Base-by-base conservation (phyloP, 2,888 invertebrate species). In the Harpalus rubripes region DNA sequence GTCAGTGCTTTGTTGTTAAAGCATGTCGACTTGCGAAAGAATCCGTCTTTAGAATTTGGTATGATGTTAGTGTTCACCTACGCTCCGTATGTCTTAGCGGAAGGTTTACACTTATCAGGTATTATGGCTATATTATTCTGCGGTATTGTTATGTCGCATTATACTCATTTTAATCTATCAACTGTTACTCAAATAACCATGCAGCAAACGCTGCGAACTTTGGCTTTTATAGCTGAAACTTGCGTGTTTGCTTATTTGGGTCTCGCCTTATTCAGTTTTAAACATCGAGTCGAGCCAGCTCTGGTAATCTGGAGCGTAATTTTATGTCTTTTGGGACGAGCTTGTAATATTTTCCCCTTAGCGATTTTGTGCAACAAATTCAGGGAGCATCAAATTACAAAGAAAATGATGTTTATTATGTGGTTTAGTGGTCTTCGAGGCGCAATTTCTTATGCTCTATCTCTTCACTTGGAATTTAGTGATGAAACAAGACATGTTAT, bases 71-170 rank as follows among this genome's bases (percentile, higher is more conserved):
- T 99, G 63, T 99, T 99, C 90, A 98, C 99, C 1, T 99, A 99
- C 92, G 97, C 98, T 7, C 99, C 99, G 0, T 99, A 99, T 92
- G 99, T 98, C 1, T 92, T 99, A 84, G 99, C 99, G 59, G 99
- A 99, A 92, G 99, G 79, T 44, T 39, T 91, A 72, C 91, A 91
- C 87, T 86, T 94, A 91, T 88, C 92, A 95, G 98, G 99, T 86
- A 99, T 99, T 85, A 99, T 99, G 99, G 99, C 99, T 7, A 99
- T 99, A 89, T 92, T 99, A 87, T 99, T 99, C 91, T 98, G 98
- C 92, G 99, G 99, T 7, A 98, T 99, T 89, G 98, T 99, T 0
- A 99, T 99, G 99, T 99, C 99, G 0, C 99, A 99, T 91, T 99
- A 99, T 91, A 99, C 99, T 12, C 99, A 99, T 93, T 98, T 97